Evolutionary conservation across 2,113 vertebrate species (phyloP).

Genomic region (Gracilinanus agilis): DNA sequence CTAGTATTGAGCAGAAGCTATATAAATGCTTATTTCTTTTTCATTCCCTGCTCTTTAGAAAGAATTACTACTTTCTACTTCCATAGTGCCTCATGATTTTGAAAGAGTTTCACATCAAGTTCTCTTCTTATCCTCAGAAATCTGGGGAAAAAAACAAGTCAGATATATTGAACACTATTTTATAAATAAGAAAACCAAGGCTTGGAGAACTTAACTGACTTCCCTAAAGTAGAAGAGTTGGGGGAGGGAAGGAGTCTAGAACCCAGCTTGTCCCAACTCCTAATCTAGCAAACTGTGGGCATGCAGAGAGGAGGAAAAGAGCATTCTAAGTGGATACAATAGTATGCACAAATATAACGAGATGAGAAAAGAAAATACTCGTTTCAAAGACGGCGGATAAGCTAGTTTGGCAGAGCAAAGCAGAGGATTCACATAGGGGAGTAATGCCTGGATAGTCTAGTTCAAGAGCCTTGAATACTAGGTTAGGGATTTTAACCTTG

Average conservation of each 20-base stretch:
- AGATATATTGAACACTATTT: not conserved
- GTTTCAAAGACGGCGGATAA: not conserved
- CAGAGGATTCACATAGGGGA: not conserved
- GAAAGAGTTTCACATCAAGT: not conserved
- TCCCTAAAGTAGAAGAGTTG: not conserved
- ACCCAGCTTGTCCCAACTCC: not conserved
- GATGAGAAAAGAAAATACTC: not conserved
- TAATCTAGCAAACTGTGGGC: not conserved
- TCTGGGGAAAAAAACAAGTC: not conserved
- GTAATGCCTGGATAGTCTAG: not conserved
- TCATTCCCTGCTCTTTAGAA: not conserved
- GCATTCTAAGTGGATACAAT: not conserved
- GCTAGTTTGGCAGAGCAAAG: not conserved
- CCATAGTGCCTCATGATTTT: not conserved
- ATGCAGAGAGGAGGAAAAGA: not conserved
- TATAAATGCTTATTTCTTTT: not conserved
- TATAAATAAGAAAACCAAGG: not conserved
- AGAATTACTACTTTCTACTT: not conserved
- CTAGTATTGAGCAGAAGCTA: not conserved
- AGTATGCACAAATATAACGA: not conserved
- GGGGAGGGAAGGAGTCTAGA: not conserved
- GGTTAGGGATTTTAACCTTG: not conserved
- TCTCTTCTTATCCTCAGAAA: not conserved
- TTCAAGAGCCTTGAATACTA: not conserved
- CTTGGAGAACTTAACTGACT: not conserved